Percentiles rank a stretch among this genome's conserved stretches.
phyloP scores from a whole-genome alignment of 1,140 invertebrate genomes.

The Prorops nasuta region DNA sequence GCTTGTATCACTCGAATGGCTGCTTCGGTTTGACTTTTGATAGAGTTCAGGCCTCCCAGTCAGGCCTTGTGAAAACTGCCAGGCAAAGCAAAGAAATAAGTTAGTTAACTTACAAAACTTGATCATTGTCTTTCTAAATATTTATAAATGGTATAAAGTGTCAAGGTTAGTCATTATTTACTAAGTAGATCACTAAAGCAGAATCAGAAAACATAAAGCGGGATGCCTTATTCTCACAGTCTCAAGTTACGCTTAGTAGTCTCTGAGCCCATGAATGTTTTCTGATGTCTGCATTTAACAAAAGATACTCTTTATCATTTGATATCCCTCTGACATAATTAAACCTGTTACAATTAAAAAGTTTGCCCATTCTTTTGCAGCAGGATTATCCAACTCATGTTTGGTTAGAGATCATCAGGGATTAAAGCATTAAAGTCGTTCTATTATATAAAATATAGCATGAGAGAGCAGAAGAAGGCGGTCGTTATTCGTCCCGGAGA shows the following conservation, averaged over 20 bases:
- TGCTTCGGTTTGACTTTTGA: slow-evolving; percentile 80
- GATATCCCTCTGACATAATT: too few relatives aligned
- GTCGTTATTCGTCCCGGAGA: slow-evolving; percentile 12
- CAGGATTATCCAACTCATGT: too few relatives aligned
- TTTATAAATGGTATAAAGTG: background rate
- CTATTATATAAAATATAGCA: too few relatives aligned
- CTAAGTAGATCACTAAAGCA: background rate
- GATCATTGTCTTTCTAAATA: slow-evolving; percentile 5
- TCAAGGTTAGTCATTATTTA: background rate
- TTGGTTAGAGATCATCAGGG: too few relatives aligned
- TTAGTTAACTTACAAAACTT: too few relatives aligned
- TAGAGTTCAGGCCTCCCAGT: slow-evolving; percentile 61
- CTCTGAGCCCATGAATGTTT: slow-evolving; percentile 10
- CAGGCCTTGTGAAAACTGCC: slow-evolving; percentile 54
- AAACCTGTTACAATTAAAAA: too few relatives aligned
- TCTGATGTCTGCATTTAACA: too few relatives aligned
- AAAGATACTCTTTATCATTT: too few relatives aligned
- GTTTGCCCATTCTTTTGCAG: too few relatives aligned
- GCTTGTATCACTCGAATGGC: slow-evolving; percentile 90
- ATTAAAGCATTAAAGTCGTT: too few relatives aligned
- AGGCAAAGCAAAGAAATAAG: slow-evolving; percentile 16
- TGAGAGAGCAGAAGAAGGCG: too few relatives aligned
- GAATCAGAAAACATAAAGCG: background rate
- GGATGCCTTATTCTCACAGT: background rate
- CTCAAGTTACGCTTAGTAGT: slow-evolving; percentile 1